phyloP scores from a whole-genome alignment of 2,888 invertebrate species.

The Icerya purchasi region DNA sequence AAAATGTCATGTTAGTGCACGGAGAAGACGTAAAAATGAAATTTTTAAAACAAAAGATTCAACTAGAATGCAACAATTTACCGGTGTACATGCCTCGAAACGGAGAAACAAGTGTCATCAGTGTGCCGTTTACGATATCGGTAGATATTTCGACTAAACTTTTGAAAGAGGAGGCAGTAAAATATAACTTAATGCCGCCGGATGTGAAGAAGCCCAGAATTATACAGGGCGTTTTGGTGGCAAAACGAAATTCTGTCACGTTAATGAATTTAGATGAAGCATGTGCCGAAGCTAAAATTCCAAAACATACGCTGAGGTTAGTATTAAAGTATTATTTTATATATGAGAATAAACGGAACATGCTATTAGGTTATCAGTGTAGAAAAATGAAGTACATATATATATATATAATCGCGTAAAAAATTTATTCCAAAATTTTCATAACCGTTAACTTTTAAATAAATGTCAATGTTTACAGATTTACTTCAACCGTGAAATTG shows the following conservation, averaged over 20 bases:
- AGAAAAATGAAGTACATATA: too few relatives aligned
- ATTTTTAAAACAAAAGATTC: constrained; percentile 85
- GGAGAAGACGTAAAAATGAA: constrained; percentile 98
- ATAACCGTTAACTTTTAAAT: too few relatives aligned
- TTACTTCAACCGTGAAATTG: constrained; percentile 68
- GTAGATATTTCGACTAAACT: constrained; percentile 69
- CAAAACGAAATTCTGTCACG: constrained; percentile 67
- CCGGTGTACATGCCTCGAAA: constrained; percentile 93
- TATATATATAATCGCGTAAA: too few relatives aligned
- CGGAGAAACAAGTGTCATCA: constrained; percentile 83
- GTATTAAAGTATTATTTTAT: too few relatives aligned
- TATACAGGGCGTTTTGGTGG: constrained; percentile 72
- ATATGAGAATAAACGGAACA: too few relatives aligned
- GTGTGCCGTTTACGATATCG: constrained; percentile 66
- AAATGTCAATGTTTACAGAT: constrained; percentile 34
- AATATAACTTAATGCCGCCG: constrained; percentile 58
- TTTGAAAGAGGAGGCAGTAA: constrained; percentile 51
- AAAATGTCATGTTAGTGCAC: constrained; percentile 90
- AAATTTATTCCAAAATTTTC: too few relatives aligned
- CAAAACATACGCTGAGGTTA: constrained; percentile 48
- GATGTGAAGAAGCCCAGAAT: constrained; percentile 72
- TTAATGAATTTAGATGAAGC: constrained; percentile 76
- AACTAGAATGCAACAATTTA: constrained; percentile 60
- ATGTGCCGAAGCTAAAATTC: constrained; percentile 62
- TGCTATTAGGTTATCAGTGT: too few relatives aligned